These are phyloP conservation scores for Clostera curtula DNA, from an alignment of 2,888 invertebrate species.

Conservation along the genomic window DNA sequence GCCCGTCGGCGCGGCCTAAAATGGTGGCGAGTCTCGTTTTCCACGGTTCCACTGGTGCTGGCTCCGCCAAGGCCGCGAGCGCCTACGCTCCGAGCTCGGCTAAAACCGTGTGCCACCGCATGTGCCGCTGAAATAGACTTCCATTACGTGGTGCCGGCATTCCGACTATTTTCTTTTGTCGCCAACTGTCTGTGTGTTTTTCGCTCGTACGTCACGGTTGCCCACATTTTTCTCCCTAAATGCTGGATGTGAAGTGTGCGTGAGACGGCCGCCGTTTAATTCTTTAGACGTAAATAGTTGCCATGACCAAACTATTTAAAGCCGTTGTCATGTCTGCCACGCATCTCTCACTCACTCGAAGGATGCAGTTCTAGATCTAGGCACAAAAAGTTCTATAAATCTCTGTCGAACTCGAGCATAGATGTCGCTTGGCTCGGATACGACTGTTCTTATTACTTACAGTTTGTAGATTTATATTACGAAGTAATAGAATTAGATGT, in stretches of 20 bases:
- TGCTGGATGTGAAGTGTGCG: slow-evolving; percentile 34
- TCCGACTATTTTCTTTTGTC: slow-evolving; percentile 62
- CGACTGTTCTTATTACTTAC: slow-evolving; percentile 18
- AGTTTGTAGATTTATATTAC: too few species aligned
- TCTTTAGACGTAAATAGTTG: slow-evolving; percentile 30
- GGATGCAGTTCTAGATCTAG: slow-evolving; percentile 34
- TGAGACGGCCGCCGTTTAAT: slow-evolving; percentile 21
- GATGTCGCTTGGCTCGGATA: slow-evolving; percentile 29
- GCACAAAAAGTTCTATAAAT: slow-evolving; percentile 47
- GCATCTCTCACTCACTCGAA: slow-evolving; percentile 33
- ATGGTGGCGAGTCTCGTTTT: slow-evolving; percentile 68
- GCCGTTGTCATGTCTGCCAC: slow-evolving; percentile 31
- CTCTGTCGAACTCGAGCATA: slow-evolving; percentile 35
- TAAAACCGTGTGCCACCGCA: slow-evolving; percentile 58
- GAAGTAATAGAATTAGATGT: too few species aligned
- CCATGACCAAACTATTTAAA: too few species aligned
- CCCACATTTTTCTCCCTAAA: slow-evolving; percentile 33
- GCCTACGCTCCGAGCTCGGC: slow-evolving; percentile 65
- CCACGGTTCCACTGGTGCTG: slow-evolving; percentile 57
- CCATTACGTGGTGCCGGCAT: slow-evolving; percentile 59
- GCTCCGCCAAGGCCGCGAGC: slow-evolving; percentile 62
- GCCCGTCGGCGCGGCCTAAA: slow-evolving; percentile 63
- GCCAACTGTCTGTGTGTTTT: slow-evolving; percentile 43
- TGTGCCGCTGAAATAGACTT: slow-evolving; percentile 62
- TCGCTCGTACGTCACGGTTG: slow-evolving; percentile 39